Percentiles rank a stretch among this genome's conserved stretches.
phyloP scores from a whole-genome alignment of 2,888 invertebrate species.

The Nomada fabriciana region DNA sequence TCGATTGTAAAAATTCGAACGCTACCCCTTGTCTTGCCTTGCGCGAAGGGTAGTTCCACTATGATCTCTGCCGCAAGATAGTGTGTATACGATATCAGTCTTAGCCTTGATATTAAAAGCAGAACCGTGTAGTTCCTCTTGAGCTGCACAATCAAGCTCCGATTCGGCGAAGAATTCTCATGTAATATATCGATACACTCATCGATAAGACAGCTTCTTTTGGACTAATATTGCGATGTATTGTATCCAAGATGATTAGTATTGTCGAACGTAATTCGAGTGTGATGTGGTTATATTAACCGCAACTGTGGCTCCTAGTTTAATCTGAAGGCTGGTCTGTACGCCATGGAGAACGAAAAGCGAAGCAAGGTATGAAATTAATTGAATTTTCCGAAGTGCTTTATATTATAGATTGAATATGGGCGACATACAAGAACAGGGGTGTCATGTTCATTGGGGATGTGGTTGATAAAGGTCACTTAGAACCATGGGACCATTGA shows the following conservation, averaged over 20 bases:
- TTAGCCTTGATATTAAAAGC: not conserved
- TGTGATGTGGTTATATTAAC: conserved; percentile 15
- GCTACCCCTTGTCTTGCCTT: no score
- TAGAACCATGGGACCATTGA: conserved; percentile 85
- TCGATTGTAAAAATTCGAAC: no score
- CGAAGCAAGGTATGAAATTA: not conserved
- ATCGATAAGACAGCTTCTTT: conserved; percentile 60
- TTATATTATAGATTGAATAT: conserved; percentile 54
- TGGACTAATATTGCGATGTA: conserved; percentile 13
- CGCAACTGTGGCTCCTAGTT: conserved; percentile 29
- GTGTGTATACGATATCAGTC: not conserved
- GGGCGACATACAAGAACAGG: conserved; percentile 77
- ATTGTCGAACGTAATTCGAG: conserved; percentile 54
- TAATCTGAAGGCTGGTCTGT: not conserved
- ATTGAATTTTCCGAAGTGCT: not conserved
- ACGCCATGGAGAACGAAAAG: conserved; percentile 41
- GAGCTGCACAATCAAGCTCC: conserved; percentile 23
- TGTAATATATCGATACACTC: conserved; percentile 39
- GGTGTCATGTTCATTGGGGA: conserved; percentile 86
- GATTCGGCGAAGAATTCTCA: conserved; percentile 42
- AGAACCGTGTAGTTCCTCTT: no score
- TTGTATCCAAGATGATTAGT: conserved; percentile 44
- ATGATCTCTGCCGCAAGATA: not conserved
- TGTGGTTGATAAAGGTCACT: conserved; percentile 89
- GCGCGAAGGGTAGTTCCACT: no score